phyloP scores from a whole-genome alignment of 2,888 invertebrate genomes.

The Ochlodes sylvanus region DNA sequence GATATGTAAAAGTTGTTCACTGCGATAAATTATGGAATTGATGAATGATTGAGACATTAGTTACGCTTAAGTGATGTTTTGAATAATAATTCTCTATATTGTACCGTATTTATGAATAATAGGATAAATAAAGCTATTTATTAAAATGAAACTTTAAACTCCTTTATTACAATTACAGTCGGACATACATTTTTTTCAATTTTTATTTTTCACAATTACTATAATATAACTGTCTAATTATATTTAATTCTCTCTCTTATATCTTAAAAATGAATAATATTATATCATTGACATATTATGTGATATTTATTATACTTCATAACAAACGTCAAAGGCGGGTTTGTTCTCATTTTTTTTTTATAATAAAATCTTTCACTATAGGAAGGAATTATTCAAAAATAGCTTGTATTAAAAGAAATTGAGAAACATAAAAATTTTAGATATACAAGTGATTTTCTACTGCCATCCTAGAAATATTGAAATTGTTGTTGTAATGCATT shows the following conservation, averaged over 20 bases:
- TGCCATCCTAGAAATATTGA: slow-evolving; percentile 28
- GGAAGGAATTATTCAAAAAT: slow-evolving; percentile 6
- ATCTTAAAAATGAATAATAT: no score
- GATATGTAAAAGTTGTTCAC: background rate
- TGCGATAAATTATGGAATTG: slow-evolving; percentile 12
- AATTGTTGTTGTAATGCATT: slow-evolving; percentile 15
- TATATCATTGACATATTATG: no score
- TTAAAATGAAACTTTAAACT: background rate
- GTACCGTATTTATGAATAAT: background rate
- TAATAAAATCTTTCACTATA: background rate
- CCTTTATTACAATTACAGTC: background rate
- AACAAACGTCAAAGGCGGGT: no score
- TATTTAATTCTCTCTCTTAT: no score
- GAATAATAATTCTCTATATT: slow-evolving; percentile 6
- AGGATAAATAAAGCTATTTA: background rate
- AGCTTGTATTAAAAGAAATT: slow-evolving; percentile 9
- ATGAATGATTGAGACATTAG: background rate
- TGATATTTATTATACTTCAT: no score
- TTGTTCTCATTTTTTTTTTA: no score
- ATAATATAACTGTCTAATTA: no score
- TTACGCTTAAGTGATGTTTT: slow-evolving; percentile 3
- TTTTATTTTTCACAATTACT: background rate
- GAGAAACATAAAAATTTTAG: background rate
- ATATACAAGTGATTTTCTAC: slow-evolving; percentile 19
- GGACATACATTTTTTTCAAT: background rate